phyloP scores from a whole-genome alignment of 30 jellyfish, hydroid and myxozoan species.

The Turritopsis dohrnii region DNA sequence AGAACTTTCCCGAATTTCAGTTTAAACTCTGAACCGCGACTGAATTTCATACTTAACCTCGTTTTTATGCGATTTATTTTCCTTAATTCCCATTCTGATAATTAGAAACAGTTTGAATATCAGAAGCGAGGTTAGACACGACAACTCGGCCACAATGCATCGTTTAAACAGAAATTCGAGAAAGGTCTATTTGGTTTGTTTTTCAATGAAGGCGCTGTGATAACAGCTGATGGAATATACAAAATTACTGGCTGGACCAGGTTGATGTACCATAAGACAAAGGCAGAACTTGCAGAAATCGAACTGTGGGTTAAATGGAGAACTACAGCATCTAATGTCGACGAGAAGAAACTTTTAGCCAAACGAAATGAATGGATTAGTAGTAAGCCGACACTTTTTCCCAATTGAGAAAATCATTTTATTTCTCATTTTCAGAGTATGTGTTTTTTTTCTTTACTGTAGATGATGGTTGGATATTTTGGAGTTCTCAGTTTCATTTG shows the following conservation, averaged over 20 bases:
- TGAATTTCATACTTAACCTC: no score
- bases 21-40: no score
- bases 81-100: no score
- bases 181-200: neutral
- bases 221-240: conserved; percentile 68
- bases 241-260: conserved; percentile 67
- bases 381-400: conserved; percentile 65
- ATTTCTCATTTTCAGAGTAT: neutral
- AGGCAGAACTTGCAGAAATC: conserved; percentile 42
- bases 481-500: conserved; percentile 71
- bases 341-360: conserved; percentile 59
- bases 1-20: no score
- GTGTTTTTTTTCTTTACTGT: neutral
- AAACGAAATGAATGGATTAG: conserved; percentile 48
- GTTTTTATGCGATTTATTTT: no score
- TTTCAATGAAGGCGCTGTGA: conserved; percentile 45
- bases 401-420: neutral
- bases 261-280: conserved; percentile 33
- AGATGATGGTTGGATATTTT: conserved; percentile 84
- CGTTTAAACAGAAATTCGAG: no score
- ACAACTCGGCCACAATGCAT: no score
- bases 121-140: no score
- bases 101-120: no score
- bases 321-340: conserved; percentile 19
- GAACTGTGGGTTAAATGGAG: conserved; percentile 74